Evolutionary conservation across 30 jellyfish, hydroid and myxozoan genomes (phyloP), one percentile per base, ranked within the genome.

Genomic region (Aurelia sp.): DNA sequence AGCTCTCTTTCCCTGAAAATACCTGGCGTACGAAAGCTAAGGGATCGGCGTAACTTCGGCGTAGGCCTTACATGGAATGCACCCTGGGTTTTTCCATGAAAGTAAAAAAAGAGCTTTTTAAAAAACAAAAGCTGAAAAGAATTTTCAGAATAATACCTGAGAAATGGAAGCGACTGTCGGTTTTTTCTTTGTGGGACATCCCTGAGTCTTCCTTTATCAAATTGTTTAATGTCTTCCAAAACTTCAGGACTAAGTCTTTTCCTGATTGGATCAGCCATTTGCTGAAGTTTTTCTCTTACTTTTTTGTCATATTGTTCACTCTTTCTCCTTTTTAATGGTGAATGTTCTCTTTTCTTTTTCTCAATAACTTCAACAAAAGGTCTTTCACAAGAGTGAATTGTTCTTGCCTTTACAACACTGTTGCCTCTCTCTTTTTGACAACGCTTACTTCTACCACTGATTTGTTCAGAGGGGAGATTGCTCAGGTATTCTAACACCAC

Each of bases 401-500:
- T 73, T 59, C 41, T 60, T 30, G 96, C 89, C 22, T 75, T 86
- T 0, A 50, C 64, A 47, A 85, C 87, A 23, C 73, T 79, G 15
- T 60, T 31, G 17, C 70, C 48, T 44, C 82, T 72, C 6, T 66
- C 59, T 9, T 66, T 33, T 37, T 60, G 71, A 16, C 16, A 44
- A 20, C 16, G 23, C 58, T 44, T 73, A 70, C 71, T 35, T 58
- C 99, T 76, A 21, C 97, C 97, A 37, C 90, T 83, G 4, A 93
- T 68, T 71, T 65, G 35, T 37, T 84, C 95, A 13, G 95, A 78
- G 30, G 96, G 85, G 6, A 93, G 95, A 30, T 89, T 89, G 78
- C 99, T 88, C 23, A 93, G 70, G 62, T 74, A 93, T 74, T 93
- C 99, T 44, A 93, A 63, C 20, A 93, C 96, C 53, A 93, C 86